These are phyloP conservation scores for Neoitamus cyanurus DNA, from an alignment of 2,888 invertebrate genomes.

Conservation along the genomic window DNA sequence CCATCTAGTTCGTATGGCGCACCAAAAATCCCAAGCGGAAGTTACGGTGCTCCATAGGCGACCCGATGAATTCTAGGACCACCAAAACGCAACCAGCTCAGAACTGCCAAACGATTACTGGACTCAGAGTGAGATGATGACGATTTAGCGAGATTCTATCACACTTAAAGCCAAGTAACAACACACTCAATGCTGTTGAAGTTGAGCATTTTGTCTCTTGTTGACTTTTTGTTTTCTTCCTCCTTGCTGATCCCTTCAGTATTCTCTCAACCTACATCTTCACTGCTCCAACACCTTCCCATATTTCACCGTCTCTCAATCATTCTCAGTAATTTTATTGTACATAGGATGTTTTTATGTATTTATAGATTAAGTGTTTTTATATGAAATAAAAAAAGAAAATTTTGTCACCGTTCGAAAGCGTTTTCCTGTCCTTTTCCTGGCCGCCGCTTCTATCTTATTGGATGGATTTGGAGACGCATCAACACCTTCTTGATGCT, in stretches of 20 bases:
- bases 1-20: slow-evolving; percentile 70
- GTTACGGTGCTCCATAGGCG: slow-evolving; percentile 71
- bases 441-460: neutral
- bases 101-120: slow-evolving; percentile 50
- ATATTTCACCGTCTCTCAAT: neutral
- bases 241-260: neutral
- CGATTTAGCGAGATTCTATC: slow-evolving; percentile 19
- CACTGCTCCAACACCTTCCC: neutral
- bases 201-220: slow-evolving; percentile 46
- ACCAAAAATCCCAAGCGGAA: slow-evolving; percentile 74
- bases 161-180: slow-evolving; percentile 50
- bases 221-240: neutral
- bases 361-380: slow-evolving; percentile 54
- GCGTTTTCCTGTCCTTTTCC: slow-evolving; percentile 6
- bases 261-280: neutral
- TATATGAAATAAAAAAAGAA: slow-evolving; percentile 63
- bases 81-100: slow-evolving; percentile 44
- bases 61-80: slow-evolving; percentile 37
- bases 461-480: neutral
- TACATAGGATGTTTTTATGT: slow-evolving; percentile 58
- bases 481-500: neutral
- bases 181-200: slow-evolving; percentile 41
- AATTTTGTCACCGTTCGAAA: slow-evolving; percentile 65
- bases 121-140: slow-evolving; percentile 35
- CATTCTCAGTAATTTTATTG: slow-evolving; percentile 52